Evolutionary conservation across 2,113 vertebrate species (phyloP).

Genomic region (Ptychochromis oligacanthus): DNA sequence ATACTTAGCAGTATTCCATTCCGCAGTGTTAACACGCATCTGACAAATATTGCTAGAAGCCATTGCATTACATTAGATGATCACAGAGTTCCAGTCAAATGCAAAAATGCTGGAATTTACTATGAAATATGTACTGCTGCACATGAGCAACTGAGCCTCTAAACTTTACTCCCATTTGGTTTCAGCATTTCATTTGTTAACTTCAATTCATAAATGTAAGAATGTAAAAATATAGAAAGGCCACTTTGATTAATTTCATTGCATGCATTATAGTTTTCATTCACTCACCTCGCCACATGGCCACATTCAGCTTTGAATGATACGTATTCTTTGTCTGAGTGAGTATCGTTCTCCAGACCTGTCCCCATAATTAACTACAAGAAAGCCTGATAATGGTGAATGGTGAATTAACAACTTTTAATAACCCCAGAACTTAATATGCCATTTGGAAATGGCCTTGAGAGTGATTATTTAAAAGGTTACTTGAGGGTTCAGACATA

Average conservation of each 20-base stretch:
- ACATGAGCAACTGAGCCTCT: neutral
- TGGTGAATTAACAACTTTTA: conserved; percentile 34
- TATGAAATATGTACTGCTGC: neutral
- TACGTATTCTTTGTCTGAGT: neutral
- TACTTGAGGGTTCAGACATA: neutral
- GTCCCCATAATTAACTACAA: conserved; percentile 24
- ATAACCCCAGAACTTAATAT: conserved; percentile 23
- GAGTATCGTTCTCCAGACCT: conserved; percentile 19
- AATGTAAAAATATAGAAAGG: neutral
- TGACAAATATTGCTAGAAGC: neutral
- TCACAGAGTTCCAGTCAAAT: neutral
- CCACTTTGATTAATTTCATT: conserved; percentile 21
- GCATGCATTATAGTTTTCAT: neutral
- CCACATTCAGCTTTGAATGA: conserved; percentile 27
- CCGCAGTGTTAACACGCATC: neutral
- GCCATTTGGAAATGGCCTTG: conserved; percentile 17
- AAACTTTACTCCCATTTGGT: neutral
- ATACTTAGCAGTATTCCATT: too few species aligned
- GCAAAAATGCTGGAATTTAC: neutral
- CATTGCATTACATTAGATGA: neutral
- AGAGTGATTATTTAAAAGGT: conserved; percentile 19
- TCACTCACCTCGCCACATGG: neutral
- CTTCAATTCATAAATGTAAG: conserved; percentile 10
- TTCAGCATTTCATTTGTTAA: conserved; percentile 1
- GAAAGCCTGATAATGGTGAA: conserved; percentile 17